Percentiles rank a stretch among this genome's conserved stretches.
These are phyloP conservation scores for Lycocorax pyrrhopterus DNA, from an alignment of 2,113 vertebrate genomes.

Conservation along the genomic window DNA sequence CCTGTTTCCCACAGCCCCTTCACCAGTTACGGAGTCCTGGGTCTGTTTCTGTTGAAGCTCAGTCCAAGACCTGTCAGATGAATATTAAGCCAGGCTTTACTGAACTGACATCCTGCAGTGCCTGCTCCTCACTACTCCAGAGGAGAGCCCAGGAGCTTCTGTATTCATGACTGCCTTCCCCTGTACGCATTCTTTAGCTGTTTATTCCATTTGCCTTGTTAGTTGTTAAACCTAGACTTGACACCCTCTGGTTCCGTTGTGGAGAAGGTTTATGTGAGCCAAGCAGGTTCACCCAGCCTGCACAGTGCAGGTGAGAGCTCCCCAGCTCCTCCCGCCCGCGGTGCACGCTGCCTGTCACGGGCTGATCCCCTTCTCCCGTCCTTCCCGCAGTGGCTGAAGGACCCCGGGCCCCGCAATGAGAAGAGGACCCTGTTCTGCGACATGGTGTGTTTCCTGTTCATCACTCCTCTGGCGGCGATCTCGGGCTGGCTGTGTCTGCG, in stretches of 20 bases:
- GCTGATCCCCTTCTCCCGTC: not conserved
- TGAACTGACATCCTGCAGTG: not conserved
- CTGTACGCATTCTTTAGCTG: not conserved
- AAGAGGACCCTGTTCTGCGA: slow-evolving; percentile 94
- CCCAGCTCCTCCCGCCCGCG: fast-evolving
- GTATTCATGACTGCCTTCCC: not conserved
- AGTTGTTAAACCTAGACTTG: not conserved
- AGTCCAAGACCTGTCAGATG: not conserved
- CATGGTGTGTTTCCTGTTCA: slow-evolving; percentile 96
- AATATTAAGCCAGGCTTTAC: not conserved
- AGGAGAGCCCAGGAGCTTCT: not conserved
- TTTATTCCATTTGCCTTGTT: not conserved
- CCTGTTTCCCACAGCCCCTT: not conserved
- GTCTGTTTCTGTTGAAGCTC: not conserved
- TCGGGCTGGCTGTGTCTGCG: slow-evolving; percentile 94
- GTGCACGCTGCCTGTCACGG: fast-evolving
- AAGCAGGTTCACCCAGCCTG: fast-evolving
- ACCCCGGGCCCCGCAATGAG: slow-evolving; percentile 89
- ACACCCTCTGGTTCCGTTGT: not conserved
- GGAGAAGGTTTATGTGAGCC: not conserved
- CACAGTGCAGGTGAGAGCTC: fast-evolving
- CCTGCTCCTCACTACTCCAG: not conserved
- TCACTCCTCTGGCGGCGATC: slow-evolving; percentile 90
- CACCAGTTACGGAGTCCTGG: not conserved
- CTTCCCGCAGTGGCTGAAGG: slow-evolving; percentile 85